Conservation (phyloP, 2,888 invertebrate species). For the Xylota sylvarum region DNA sequence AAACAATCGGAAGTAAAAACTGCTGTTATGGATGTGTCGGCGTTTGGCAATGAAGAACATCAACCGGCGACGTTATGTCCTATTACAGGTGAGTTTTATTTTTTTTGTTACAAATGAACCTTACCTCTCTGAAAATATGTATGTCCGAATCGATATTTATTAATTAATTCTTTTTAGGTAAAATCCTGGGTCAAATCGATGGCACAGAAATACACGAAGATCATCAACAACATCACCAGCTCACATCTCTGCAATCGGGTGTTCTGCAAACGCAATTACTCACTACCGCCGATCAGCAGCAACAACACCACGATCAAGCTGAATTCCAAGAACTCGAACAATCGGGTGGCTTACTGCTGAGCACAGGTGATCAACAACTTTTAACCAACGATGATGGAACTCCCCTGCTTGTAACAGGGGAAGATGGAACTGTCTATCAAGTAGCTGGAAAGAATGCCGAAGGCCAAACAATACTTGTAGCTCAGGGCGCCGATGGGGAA, state of each 20-base stretch:
- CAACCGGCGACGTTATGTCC: slow-evolving; percentile 88
- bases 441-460: slow-evolving; percentile 93
- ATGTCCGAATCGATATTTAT: neutral
- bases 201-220: slow-evolving; percentile 85
- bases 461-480: slow-evolving; percentile 90
- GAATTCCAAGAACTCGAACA: slow-evolving; percentile 80
- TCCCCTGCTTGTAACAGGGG: slow-evolving; percentile 92
- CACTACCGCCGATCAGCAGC: slow-evolving; percentile 79
- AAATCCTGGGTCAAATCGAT: slow-evolving; percentile 87
- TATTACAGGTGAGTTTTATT: slow-evolving; percentile 86
- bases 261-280: slow-evolving; percentile 79
- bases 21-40: slow-evolving; percentile 76
- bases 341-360: slow-evolving; percentile 80
- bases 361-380: slow-evolving; percentile 83
- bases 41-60: slow-evolving; percentile 79
- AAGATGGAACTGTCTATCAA: slow-evolving; percentile 89
- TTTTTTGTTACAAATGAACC: neutral
- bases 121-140: neutral
- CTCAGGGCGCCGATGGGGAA: slow-evolving; percentile 91
- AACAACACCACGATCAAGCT: slow-evolving; percentile 79
- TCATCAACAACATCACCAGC: slow-evolving; percentile 72
- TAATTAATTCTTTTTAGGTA: slow-evolving; percentile 60
- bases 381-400: slow-evolving; percentile 87
- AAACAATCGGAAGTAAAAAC: slow-evolving; percentile 79
- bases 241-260: slow-evolving; percentile 75